Conservation (phyloP, 1,140 invertebrate species). For the Musca vetustissima region DNA sequence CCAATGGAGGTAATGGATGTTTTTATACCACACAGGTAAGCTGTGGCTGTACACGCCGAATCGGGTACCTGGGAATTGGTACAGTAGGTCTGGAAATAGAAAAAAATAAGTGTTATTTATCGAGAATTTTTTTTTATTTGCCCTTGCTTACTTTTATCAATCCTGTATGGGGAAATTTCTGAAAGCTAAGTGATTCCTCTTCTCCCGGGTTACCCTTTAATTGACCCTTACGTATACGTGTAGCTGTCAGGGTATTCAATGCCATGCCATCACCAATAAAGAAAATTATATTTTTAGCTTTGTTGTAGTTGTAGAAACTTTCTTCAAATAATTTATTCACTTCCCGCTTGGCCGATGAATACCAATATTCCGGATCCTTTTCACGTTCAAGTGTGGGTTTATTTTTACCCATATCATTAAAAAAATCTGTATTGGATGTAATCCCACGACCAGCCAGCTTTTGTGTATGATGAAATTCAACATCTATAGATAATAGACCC, state of each 20-base stretch:
- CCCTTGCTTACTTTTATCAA: constrained; percentile 61
- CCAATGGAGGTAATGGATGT: constrained; percentile 68
- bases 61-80: constrained; percentile 79
- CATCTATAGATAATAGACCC: neutral
- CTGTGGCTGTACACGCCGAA: constrained; percentile 74
- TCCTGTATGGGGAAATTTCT: constrained; percentile 72
- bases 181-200: constrained; percentile 69
- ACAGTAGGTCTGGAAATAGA: constrained; percentile 60
- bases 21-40: constrained; percentile 74
- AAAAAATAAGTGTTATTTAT: neutral
- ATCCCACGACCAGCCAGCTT: neutral
- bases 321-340: constrained; percentile 32
- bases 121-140: neutral
- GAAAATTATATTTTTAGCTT: constrained; percentile 72
- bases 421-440: neutral
- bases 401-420: neutral
- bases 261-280: constrained; percentile 80
- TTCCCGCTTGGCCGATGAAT: constrained; percentile 33
- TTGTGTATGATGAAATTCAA: neutral
- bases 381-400: constrained; percentile 14
- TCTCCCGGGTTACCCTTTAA: constrained; percentile 61
- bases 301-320: constrained; percentile 4
- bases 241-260: constrained; percentile 68
- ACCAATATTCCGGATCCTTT: constrained; percentile 33
- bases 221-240: constrained; percentile 69